A percentile compares a stretch with the other conserved stretches of the same genome.
Conservation (phyloP, 2,888 invertebrate species). For the Oligia latruncula region DNA sequence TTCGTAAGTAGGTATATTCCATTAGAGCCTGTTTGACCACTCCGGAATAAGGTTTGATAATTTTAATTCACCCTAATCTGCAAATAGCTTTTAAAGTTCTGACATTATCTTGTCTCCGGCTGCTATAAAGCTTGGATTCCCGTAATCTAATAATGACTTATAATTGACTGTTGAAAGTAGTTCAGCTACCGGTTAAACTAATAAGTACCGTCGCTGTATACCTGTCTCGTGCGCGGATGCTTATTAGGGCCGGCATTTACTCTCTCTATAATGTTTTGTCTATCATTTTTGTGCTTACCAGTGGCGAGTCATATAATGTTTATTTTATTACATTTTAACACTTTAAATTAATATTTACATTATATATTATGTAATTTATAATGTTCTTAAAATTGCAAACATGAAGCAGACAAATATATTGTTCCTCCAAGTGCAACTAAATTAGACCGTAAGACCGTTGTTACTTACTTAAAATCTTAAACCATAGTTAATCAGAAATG, state of each 20-base stretch:
- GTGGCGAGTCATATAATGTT: neutral
- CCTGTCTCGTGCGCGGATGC: neutral
- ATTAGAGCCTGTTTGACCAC: neutral
- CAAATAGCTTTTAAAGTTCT: conserved; percentile 27
- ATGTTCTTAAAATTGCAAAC: neutral
- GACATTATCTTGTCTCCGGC: neutral
- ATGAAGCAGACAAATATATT: neutral
- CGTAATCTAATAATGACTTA: conserved; percentile 24
- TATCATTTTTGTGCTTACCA: neutral
- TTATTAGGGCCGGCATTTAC: neutral
- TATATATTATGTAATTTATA: neutral
- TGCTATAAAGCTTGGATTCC: neutral
- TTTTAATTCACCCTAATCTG: conserved; percentile 2
- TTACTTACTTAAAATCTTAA: neutral
- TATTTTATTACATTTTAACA: neutral
- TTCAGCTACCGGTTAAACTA: neutral
- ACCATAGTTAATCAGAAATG: neutral
- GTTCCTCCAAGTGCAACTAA: neutral
- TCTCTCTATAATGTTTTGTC: neutral
- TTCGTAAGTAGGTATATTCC: neutral
- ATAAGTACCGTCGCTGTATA: neutral
- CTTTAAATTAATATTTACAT: neutral
- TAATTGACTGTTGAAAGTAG: conserved; percentile 25
- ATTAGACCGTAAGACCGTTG: neutral
- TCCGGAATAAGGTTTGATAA: neutral